These are phyloP conservation scores for Gracilinanus agilis DNA, from an alignment of 2,113 vertebrate species.

Conservation along the genomic window DNA sequence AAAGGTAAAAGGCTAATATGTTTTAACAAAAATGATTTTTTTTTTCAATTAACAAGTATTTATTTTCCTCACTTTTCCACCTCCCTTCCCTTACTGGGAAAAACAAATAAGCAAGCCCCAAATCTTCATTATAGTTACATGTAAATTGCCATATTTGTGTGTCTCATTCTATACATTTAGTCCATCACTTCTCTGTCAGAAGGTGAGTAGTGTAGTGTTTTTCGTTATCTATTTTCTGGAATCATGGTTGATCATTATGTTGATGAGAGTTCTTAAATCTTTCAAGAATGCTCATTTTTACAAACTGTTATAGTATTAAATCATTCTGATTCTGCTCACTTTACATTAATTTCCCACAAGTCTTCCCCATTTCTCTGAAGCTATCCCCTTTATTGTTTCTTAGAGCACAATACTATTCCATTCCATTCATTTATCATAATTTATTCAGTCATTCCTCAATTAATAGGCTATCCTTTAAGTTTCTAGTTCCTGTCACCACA, in stretches of 20 bases:
- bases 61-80: neutral
- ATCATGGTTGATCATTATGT: neutral
- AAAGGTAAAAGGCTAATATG: neutral
- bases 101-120: neutral
- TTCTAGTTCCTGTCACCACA: neutral
- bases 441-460: neutral
- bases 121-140: neutral
- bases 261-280: neutral
- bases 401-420: too few relatives aligned
- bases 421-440: neutral
- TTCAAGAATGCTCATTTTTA: neutral
- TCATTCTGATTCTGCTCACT: neutral
- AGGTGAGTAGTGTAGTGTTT: neutral
- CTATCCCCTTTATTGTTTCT: neutral
- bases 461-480: neutral
- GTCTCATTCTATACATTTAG: neutral
- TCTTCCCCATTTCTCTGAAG: neutral
- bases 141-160: neutral
- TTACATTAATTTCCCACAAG: neutral
- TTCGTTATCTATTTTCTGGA: neutral
- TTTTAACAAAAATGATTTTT: neutral
- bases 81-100: neutral
- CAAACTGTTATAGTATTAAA: neutral
- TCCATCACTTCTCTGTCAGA: too few relatives aligned
- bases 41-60: too few relatives aligned